phyloP scores from a whole-genome alignment of 2,797 vertebrate species.

The Catostomus latipinnis region DNA sequence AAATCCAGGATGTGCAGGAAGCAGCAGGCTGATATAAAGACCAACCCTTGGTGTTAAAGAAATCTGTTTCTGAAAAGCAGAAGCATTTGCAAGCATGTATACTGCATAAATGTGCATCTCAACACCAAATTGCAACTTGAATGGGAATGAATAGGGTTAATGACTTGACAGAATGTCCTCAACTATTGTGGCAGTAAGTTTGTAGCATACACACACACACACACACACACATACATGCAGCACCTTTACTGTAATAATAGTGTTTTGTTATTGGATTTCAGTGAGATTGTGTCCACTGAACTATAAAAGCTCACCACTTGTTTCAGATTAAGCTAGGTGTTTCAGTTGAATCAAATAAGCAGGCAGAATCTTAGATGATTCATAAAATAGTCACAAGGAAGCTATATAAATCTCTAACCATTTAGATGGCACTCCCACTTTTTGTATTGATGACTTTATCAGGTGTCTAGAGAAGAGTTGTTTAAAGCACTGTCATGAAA shows the following conservation, averaged over 20 bases:
- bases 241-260: neutral
- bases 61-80: neutral
- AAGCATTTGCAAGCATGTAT: neutral
- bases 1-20: conserved; percentile 1
- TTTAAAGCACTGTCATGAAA: neutral
- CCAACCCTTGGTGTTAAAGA: neutral
- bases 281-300: neutral
- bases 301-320: neutral
- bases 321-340: neutral
- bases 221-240: no score
- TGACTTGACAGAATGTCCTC: no score
- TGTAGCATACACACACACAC: no score
- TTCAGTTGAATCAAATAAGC: neutral
- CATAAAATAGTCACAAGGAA: conserved; percentile 10
- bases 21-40: neutral
- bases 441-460: neutral
- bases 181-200: no score
- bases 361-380: neutral
- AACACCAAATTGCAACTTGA: neutral
- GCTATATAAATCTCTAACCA: conserved; percentile 1
- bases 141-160: neutral
- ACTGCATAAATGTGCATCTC: neutral
- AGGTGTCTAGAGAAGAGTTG: neutral
- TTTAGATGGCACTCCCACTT: conserved; percentile 14
- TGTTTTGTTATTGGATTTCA: neutral